Evolutionary conservation across 2,113 vertebrate genomes (phyloP), one percentile per base, ranked within the genome.

Genomic region (Onychostruthus taczanowskii): DNA sequence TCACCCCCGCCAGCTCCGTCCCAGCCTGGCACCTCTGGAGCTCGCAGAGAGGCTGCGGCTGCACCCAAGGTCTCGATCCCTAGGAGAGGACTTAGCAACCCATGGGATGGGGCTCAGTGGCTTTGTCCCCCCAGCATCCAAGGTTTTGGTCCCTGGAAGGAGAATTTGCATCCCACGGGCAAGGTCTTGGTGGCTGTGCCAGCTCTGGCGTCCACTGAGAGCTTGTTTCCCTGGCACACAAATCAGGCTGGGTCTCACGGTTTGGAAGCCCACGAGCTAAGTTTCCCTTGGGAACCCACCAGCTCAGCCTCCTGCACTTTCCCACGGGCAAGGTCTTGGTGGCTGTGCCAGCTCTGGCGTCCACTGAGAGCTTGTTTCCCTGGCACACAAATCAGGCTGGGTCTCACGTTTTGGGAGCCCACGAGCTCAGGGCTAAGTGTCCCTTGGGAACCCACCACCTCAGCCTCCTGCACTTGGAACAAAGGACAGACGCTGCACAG

Each of bases 401-500:
- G n/a, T 64, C 5, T 64, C 16, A 1, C 1, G 0, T 35, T 83
- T 41, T 31, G 41, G 63, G 70, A 76, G 4, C 44, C 61, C 84
- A 33, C 2, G 16, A 35, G 50, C 16, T n/a, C 41, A 24, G 47
- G 24, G 7, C 24, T 30, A 7, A 43, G 33, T 6, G 43, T 44
- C 46, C 52, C 20, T 39, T 18, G 37, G 68, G 82, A 62, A 6
- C 46, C 50, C 62, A 46, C 4, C 39, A 62, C 56, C 15, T 35
- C 33, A 15, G 13, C 31, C 41, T 35, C 20, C 61, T 2, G 0
- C 0, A 0, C 19, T 70, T 23, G 6, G 50, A 47, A 39, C 18
- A 9, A 53, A 17, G 0, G 5, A 17, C 33, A 27, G n/a, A 0
- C 1, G 1, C 16, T 63, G 39, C 28, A 13, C 1, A 12, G 87